phyloP scores from a whole-genome alignment of 2,797 vertebrate genomes.

The Astyanax mexicanus region DNA sequence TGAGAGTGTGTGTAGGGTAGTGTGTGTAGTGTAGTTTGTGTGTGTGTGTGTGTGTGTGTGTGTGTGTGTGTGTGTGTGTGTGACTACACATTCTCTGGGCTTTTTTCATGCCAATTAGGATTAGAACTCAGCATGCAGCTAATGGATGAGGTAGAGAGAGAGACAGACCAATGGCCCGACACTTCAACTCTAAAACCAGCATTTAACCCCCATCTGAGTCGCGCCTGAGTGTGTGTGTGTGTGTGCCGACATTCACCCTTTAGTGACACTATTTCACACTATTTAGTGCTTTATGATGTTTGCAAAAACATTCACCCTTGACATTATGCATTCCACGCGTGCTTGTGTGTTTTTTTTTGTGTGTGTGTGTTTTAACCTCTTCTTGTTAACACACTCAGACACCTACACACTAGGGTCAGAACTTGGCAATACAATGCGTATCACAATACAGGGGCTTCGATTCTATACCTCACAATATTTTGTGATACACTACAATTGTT shows the following conservation, averaged over 20 bases:
- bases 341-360: conserved; percentile 8
- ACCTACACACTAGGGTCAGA: conserved; percentile 16
- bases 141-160: conserved; percentile 71
- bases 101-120: conserved; percentile 85
- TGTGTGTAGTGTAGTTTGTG: conserved; percentile 30
- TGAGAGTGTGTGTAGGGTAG: neutral
- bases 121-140: conserved; percentile 84
- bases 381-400: conserved; percentile 4
- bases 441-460: no score
- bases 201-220: conserved; percentile 48
- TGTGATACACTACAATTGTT: no score
- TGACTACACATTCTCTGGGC: conserved; percentile 56
- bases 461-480: no score
- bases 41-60: conserved; percentile 15
- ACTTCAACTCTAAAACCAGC: conserved; percentile 46
- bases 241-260: no score
- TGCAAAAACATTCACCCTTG: conserved; percentile 70
- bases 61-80: conserved; percentile 30
- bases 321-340: conserved; percentile 66
- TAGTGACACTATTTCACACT: conserved; percentile 59
- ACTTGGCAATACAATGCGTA: no score
- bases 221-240: conserved; percentile 22
- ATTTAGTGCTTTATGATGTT: conserved; percentile 77
- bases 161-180: conserved; percentile 47
- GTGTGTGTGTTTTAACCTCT: conserved; percentile 17